Base-by-base conservation (phyloP, 2,888 invertebrate genomes). In the Tridacna gigas region DNA sequence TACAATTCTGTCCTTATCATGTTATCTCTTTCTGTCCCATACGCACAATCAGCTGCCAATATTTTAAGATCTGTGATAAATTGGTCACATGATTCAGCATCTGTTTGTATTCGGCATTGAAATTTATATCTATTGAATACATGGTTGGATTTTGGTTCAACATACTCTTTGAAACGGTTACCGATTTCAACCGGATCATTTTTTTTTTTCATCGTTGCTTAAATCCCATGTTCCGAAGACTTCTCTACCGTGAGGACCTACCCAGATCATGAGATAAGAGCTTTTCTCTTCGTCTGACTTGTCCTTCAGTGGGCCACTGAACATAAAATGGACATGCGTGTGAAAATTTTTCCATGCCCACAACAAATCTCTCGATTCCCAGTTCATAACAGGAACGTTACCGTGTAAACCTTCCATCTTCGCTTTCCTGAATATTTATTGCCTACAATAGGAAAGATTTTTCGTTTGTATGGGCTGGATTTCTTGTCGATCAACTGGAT, bases 231-330 rank as follows among this genome's bases (percentile, higher is more conserved):
- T 87, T 7, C 22, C 22, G 28, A 45, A 84, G 7, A 86, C 74
- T 26, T 78, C 73, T 48, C 84, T 61, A 0, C 84, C 89, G 48
- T 82, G 80, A 22, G 84, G 71, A 18, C 88, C 86, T 18, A 83
- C 81, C 86, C 86, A 88, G 0, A 86, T 26, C 79, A 89, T 82
- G 0, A 86, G 60, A 60, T 88, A 88, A 13, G 51, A 61, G 51
- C 79, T 80, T 65, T 81, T 78, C 61, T 79, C 85, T 18, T 56
- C 75, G 48, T 81, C 82, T 11, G 69, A 15, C 56, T 78, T 80
- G 9, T 63, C 56, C 25, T 82, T 86, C 3, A 87, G 47, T 0
- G 84, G 86, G 13, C 89, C 84, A 28, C 61, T 73, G 66, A 89
- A 88, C 82, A 83, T 79, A 37, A 89, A 83, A n/a, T 83, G 1